Evolutionary conservation across 2,797 vertebrate species (phyloP), one percentile per base, ranked within the genome.

Genomic region (Phataginus tetradactyla): DNA sequence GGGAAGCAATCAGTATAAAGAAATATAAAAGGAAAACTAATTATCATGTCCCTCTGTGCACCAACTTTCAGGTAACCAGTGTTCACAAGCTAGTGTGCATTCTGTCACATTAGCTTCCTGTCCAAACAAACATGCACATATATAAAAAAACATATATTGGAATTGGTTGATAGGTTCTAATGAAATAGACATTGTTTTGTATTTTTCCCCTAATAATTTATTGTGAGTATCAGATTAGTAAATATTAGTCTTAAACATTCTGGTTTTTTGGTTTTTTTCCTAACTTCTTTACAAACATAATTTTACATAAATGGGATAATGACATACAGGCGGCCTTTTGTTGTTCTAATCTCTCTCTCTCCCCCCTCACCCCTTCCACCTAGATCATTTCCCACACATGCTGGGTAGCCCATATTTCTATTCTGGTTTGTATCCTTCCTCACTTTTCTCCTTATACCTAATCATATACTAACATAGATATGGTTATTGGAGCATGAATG

Each of bases 131-230:
- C n/a, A 80, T 57, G 9, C 15, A 39, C n/a, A 51, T 4, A 2
- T 25, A 39, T 63, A 83, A 63, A 69, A 81, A 32, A 37, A 51
- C 15, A 61, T 21, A 23, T 51, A 8, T 57, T 84, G 45, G 51
- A 86, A 96, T 27, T 69, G 29, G 32, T 8, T 75, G 42, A 0
- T 69, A 81, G 45, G 3, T 83, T 85, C 72, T 81, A 86, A 29
- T 86, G 51, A 94, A 86, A 69, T 91, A 45, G 23, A 81, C 25
- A 55, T 86, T 81, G 27, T 91, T 53, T 96, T 96, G 6, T 34
- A 63, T 93, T 80, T 86, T 89, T 61, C 27, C 80, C 53, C 34
- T 45, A 85, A n/a, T 64, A 77, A 27, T 32, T 4, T 57, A 32
- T 83, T 15, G 9, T 63, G 34, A 81, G 53, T 55, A 63, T 69